phyloP scores from a whole-genome alignment of 2,113 vertebrate genomes.

The Pomatorhinus ruficollis region DNA sequence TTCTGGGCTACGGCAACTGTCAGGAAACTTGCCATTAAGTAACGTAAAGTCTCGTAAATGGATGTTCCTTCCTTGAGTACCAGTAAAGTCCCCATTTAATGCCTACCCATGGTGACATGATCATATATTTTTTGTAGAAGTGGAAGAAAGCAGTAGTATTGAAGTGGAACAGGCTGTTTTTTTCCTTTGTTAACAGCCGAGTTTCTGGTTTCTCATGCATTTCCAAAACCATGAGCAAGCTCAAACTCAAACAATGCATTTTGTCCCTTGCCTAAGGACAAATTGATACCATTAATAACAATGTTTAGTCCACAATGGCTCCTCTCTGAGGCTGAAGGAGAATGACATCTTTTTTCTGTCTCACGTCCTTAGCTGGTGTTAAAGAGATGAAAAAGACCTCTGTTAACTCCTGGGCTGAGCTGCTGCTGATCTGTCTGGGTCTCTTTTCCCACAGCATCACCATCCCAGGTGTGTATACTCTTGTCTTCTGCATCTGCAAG shows the following conservation, averaged over 20 bases:
- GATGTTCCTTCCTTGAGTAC: background rate
- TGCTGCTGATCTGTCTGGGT: background rate
- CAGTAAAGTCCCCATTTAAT: background rate
- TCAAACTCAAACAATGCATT: background rate
- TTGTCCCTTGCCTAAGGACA: background rate
- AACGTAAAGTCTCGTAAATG: background rate
- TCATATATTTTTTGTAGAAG: background rate
- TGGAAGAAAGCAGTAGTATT: background rate
- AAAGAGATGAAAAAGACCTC: background rate
- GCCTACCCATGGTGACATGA: background rate
- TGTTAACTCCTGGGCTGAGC: background rate
- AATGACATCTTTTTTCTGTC: background rate
- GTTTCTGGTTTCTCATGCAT: background rate
- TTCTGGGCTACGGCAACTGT: background rate
- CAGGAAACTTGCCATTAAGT: background rate
- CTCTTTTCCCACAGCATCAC: background rate
- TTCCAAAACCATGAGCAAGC: background rate
- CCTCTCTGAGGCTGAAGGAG: background rate
- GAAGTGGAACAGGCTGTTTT: background rate
- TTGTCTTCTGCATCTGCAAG: background rate
- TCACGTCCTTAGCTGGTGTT: background rate
- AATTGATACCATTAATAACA: background rate
- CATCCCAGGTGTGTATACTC: background rate
- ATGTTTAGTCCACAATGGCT: background rate
- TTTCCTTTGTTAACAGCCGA: background rate